These are phyloP conservation scores for Lichenostomus cassidix DNA, from an alignment of 2,113 vertebrate species.

Conservation along the genomic window DNA sequence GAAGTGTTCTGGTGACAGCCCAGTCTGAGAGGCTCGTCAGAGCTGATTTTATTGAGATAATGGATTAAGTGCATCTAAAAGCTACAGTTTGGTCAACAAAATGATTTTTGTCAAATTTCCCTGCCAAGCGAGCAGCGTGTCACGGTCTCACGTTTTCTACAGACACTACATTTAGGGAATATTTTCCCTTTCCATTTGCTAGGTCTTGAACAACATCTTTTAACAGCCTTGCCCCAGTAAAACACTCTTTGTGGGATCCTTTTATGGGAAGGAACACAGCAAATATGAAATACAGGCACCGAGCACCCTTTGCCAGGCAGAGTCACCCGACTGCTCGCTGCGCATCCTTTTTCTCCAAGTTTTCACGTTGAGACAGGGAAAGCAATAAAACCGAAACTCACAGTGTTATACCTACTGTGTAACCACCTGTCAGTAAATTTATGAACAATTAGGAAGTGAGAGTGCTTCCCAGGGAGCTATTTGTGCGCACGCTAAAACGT, in stretches of 20 bases:
- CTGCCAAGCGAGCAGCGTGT: fast-evolving
- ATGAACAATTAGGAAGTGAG: constrained; percentile 81
- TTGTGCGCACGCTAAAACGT: constrained; percentile 68
- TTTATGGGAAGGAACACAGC: fast-evolving
- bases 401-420: constrained; percentile 72
- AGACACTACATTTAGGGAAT: not conserved
- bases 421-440: constrained; percentile 82
- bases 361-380: constrained; percentile 51
- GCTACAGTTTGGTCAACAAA: constrained; percentile 17
- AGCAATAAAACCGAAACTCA: constrained; percentile 69
- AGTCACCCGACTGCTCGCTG: not conserved
- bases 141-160: not conserved
- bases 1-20: constrained; percentile 17
- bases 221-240: not conserved
- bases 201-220: not conserved
- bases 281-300: not conserved
- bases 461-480: constrained; percentile 79
- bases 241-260: not conserved
- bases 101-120: constrained; percentile 4
- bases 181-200: not conserved
- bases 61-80: constrained; percentile 28
- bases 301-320: not conserved
- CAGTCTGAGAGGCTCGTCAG: constrained; percentile 2
- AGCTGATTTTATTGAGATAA: constrained; percentile 51
- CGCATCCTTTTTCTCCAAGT: constrained; percentile 29